phyloP scores from a whole-genome alignment of 2,113 vertebrate genomes.

The Poicephalus gulielmi region DNA sequence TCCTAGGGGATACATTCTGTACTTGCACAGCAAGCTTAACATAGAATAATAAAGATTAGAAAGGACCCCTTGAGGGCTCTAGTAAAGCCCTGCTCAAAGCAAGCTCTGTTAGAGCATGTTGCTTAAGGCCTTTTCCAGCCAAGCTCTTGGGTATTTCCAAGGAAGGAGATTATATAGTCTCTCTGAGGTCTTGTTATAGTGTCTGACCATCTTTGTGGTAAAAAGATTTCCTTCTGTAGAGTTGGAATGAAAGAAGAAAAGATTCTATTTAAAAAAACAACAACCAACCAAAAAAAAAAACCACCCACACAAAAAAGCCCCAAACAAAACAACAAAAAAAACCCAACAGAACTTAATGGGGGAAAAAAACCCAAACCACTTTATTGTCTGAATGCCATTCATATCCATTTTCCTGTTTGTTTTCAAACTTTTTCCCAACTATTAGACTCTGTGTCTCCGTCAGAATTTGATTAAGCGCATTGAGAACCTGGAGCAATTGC shows the following conservation, averaged over 20 bases:
- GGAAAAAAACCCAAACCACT: fast-evolving
- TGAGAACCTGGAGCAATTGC: conserved; percentile 91
- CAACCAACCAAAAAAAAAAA: no score
- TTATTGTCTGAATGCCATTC: neutral
- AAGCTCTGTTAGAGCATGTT: neutral
- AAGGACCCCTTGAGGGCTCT: neutral
- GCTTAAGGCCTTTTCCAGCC: neutral
- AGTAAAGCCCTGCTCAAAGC: neutral
- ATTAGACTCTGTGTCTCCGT: conserved; percentile 91
- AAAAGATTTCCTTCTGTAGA: neutral
- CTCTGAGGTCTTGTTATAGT: neutral
- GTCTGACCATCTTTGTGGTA: neutral
- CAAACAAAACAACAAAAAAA: neutral
- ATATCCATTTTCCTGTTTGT: neutral
- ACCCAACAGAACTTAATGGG: neutral
- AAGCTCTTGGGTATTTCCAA: neutral
- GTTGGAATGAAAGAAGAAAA: neutral
- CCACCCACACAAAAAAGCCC: neutral
- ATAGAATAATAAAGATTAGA: fast-evolving
- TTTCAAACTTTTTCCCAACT: neutral
- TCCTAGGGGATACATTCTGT: neutral
- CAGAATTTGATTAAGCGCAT: conserved; percentile 96
- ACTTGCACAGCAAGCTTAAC: neutral
- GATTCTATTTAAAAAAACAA: neutral
- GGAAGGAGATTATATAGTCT: neutral